These are phyloP conservation scores for Popillia japonica DNA, from an alignment of 1,140 invertebrate species.

Conservation along the genomic window DNA sequence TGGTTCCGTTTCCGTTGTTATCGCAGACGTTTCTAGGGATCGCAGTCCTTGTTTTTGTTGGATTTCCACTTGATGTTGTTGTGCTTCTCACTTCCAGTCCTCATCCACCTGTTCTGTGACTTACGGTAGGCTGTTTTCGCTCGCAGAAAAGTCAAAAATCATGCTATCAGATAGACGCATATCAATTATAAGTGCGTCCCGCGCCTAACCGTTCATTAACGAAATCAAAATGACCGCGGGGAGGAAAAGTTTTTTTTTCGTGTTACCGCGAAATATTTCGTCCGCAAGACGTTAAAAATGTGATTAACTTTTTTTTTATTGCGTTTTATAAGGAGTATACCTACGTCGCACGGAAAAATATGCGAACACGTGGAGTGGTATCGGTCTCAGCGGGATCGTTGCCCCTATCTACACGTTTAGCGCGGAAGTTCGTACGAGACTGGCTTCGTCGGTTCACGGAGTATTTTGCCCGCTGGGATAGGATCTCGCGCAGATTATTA, in stretches of 20 bases:
- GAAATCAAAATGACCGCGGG: not conserved
- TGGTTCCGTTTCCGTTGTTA: not conserved
- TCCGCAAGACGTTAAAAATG: not conserved
- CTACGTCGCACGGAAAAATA: not conserved
- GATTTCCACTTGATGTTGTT: not conserved
- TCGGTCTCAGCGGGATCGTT: conserved; percentile 8
- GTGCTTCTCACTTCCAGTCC: not conserved
- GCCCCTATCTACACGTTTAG: conserved; percentile 3
- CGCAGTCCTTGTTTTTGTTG: not conserved
- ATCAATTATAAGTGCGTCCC: not conserved
- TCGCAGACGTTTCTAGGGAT: too few relatives aligned
- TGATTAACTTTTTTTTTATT: not conserved
- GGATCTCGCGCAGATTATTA: conserved; percentile 4
- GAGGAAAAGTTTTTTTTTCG: not conserved
- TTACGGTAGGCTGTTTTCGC: not conserved
- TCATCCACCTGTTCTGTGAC: not conserved
- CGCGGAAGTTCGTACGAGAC: conserved; percentile 2
- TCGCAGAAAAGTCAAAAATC: not conserved
- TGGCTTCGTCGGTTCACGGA: conserved; percentile 3
- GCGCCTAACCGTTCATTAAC: too few relatives aligned
- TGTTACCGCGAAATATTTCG: not conserved
- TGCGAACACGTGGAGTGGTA: conserved; percentile 8
- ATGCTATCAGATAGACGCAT: too few relatives aligned
- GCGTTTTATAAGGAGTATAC: not conserved
- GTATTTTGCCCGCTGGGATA: conserved; percentile 3